Evolutionary conservation across 2,113 vertebrate species (phyloP), one percentile per base, ranked within the genome.

Genomic region (Phainopepla nitens): DNA sequence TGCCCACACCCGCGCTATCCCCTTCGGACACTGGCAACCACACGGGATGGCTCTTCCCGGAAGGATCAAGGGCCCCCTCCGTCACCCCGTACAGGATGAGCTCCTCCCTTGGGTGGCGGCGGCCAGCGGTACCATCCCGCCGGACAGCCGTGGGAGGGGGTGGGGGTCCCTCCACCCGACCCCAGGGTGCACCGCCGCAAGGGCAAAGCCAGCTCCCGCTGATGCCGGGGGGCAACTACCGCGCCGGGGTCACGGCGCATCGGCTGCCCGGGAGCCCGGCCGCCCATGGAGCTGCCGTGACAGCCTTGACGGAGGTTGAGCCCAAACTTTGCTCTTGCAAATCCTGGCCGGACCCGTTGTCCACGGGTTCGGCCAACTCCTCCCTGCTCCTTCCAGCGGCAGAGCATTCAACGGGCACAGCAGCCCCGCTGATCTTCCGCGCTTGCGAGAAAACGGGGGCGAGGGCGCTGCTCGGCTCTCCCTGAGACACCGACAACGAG

Each of bases 381-480:
- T 36, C 13, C 20, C 10, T 21, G 20, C 51, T 58, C 65, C n/a
- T 25, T 36, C 81, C 73, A 41, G 23, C 35, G 15, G 17, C 33
- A 3, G 28, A 41, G 50, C 50, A 7, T 15, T 3, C 2, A 21
- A 6, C 4, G 2, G 12, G n/a, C 35, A 27, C 57, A 36, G 11
- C 36, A 20, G 9, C 24, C 11, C 64, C 23, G 1, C 3, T 6
- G 9, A n/a, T 15, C 25, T 28, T 16, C 39, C 42, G n/a, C 7
- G 16, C 13, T 35, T 15, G 1, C 1, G 51, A 29, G 29, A 39
- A 35, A 35, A 11, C 10, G 0, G 72, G 14, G 58, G 11, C 15
- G 29, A 12, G 31, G 42, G 36, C 11, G 35, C 60, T 31, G 13
- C 51, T 53, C 15, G 29, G 36, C 53, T 42, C 57, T 12, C 23